Percentiles rank a stretch among this genome's conserved stretches.
These are phyloP conservation scores for Tenthredo amoena DNA, from an alignment of 2,888 invertebrate genomes.

Conservation along the genomic window DNA sequence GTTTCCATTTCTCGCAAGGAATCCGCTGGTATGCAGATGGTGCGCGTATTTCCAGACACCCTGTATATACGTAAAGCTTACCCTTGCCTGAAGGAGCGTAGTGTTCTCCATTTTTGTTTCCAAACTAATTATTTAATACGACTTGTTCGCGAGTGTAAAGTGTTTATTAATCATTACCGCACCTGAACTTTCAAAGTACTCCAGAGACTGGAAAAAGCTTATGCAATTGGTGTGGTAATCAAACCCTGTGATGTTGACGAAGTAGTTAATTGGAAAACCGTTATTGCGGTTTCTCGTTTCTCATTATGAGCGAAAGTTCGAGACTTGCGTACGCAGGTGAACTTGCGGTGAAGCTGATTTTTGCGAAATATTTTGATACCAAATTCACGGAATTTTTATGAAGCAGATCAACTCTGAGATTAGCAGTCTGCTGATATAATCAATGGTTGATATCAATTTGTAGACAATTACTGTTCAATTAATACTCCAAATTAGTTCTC, in stretches of 20 bases:
- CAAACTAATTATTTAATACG: not conserved
- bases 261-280: not conserved
- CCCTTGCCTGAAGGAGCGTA: not conserved
- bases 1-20: too few species aligned
- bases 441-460: not conserved
- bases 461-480: constrained; percentile 7
- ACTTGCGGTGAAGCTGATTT: not conserved
- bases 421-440: not conserved
- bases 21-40: too few species aligned
- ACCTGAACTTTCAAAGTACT: not conserved
- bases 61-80: not conserved
- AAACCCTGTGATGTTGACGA: constrained; percentile 15
- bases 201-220: not conserved
- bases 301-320: not conserved
- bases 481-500: not conserved
- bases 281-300: not conserved
- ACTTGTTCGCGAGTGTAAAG: not conserved
- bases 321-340: not conserved
- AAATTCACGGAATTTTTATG: not conserved
- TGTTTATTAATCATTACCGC: not conserved
- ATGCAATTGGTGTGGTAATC: constrained; percentile 6
- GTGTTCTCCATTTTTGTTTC: not conserved
- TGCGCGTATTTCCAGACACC: too few species aligned
- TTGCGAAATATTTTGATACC: not conserved
- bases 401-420: not conserved